These are phyloP conservation scores for Linepithema humile DNA, from an alignment of 1,140 invertebrate species.

Conservation along the genomic window DNA sequence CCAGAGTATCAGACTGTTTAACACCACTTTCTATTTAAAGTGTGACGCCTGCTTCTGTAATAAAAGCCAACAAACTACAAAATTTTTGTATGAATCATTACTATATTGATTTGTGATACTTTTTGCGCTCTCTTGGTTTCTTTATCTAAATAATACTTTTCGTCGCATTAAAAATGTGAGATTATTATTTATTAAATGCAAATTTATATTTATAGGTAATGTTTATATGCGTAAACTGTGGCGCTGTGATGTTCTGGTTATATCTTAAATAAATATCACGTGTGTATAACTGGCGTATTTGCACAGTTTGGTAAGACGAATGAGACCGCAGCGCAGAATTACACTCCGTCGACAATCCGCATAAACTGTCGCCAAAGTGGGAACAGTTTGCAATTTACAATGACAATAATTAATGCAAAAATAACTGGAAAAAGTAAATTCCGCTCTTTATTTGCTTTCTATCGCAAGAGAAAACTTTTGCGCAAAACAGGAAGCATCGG, in stretches of 20 bases:
- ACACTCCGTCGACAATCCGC: constrained; percentile 18
- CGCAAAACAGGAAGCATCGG: too few relatives aligned
- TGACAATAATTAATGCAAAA: constrained; percentile 17
- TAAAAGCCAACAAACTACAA: too few relatives aligned
- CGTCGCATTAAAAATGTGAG: background rate
- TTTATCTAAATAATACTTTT: background rate
- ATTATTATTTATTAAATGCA: too few relatives aligned
- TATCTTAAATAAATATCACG: background rate
- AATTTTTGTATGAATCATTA: too few relatives aligned
- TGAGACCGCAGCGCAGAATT: constrained; percentile 20
- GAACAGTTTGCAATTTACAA: constrained; percentile 22
- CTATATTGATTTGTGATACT: too few relatives aligned
- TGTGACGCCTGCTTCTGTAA: too few relatives aligned
- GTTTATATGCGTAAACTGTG: too few relatives aligned
- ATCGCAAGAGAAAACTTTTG: background rate
- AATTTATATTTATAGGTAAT: too few relatives aligned
- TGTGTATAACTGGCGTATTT: background rate
- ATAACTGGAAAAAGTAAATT: background rate
- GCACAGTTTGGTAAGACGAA: constrained; percentile 26
- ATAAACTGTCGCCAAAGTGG: background rate
- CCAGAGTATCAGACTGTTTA: too few relatives aligned
- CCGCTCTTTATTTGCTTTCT: background rate
- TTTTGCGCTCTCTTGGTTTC: too few relatives aligned
- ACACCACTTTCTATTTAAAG: too few relatives aligned
- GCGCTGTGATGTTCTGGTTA: background rate